Evolutionary conservation across 2,888 invertebrate species (phyloP).

Genomic region (Trisateles emortualis): DNA sequence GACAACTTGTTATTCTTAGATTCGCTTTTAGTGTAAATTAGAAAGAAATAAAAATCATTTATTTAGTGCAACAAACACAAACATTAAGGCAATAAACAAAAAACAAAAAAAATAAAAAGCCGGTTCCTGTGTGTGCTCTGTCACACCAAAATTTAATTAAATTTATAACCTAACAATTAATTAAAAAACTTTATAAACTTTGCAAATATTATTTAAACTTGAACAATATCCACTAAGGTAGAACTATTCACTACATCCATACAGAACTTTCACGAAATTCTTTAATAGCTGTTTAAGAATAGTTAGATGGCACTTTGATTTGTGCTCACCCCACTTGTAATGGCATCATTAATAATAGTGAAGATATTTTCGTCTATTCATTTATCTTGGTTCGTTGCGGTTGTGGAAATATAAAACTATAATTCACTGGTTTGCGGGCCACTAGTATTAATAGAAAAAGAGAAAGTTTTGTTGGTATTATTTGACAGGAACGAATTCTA

Average conservation of each 20-base stretch:
- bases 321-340: slow-evolving; percentile 44
- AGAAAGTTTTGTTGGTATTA: slow-evolving; percentile 10
- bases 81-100: too few relatives aligned
- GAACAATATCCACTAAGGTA: slow-evolving; percentile 18
- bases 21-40: too few relatives aligned
- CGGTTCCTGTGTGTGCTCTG: background rate
- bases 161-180: background rate
- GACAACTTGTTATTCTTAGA: too few relatives aligned
- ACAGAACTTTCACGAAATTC: slow-evolving; percentile 27
- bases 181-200: slow-evolving; percentile 18
- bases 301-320: slow-evolving; percentile 49
- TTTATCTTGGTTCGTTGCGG: slow-evolving; percentile 29
- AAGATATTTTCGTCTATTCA: slow-evolving; percentile 30
- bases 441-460: slow-evolving; percentile 12
- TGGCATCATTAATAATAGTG: slow-evolving; percentile 33
- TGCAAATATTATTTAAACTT: slow-evolving; percentile 31
- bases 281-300: slow-evolving; percentile 48
- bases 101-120: too few relatives aligned
- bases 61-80: too few relatives aligned
- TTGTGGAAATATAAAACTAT: slow-evolving; percentile 14
- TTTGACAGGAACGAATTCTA: background rate
- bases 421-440: slow-evolving; percentile 14
- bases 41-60: too few relatives aligned
- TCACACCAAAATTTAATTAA: background rate
- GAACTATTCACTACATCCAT: slow-evolving; percentile 35